Conservation (phyloP, 2,888 invertebrate genomes). For the Cheilosia vulpina region DNA sequence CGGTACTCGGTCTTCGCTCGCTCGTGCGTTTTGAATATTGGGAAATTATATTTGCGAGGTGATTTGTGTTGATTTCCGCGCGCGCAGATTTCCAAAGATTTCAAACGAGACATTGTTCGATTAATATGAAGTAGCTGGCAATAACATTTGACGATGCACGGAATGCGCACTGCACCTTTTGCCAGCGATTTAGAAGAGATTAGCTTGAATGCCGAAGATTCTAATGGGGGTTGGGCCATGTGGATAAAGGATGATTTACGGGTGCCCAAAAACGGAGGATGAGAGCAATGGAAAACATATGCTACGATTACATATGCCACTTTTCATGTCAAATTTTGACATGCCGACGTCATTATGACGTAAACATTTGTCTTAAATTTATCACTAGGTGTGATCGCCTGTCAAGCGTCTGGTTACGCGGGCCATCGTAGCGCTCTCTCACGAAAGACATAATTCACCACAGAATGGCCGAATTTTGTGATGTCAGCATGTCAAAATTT, state of each 20-base stretch:
- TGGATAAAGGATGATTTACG: neutral
- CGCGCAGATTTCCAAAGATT: constrained; percentile 44
- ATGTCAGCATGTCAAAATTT: too few relatives aligned
- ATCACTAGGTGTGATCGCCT: too few relatives aligned
- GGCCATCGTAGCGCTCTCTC: too few relatives aligned
- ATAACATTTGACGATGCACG: constrained; percentile 57
- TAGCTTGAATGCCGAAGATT: constrained; percentile 49
- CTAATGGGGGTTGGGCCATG: constrained; percentile 10
- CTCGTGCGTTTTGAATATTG: constrained; percentile 46
- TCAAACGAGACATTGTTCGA: constrained; percentile 50
- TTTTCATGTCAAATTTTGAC: too few relatives aligned
- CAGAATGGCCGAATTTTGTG: too few relatives aligned
- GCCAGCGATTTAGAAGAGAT: constrained; percentile 16
- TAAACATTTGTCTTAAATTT: too few relatives aligned
- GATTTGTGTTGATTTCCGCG: constrained; percentile 38
- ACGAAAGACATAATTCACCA: too few relatives aligned
- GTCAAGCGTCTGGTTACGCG: too few relatives aligned
- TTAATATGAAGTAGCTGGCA: constrained; percentile 36
- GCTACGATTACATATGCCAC: too few relatives aligned
- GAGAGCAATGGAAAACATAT: neutral
- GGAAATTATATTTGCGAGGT: constrained; percentile 35
- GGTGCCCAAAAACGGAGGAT: neutral
- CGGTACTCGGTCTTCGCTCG: neutral
- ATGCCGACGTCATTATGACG: too few relatives aligned
- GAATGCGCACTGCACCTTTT: constrained; percentile 59